Evolutionary conservation across 1,140 invertebrate genomes (phyloP).

Genomic region (Thereuonema tuberculata): DNA sequence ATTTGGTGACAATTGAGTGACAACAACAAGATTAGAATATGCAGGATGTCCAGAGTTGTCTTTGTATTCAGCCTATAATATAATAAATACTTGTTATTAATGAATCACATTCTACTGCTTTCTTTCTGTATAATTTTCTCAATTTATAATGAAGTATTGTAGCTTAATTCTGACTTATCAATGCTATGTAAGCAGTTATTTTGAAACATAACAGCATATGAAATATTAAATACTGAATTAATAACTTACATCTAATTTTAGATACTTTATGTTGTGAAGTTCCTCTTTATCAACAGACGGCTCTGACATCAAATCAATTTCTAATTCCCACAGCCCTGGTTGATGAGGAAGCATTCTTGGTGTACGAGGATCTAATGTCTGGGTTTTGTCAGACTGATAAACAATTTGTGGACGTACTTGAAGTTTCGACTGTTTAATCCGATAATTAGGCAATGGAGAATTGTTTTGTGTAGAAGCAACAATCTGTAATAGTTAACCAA

Average conservation of each 20-base stretch:
- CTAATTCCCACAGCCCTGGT: conserved; percentile 56
- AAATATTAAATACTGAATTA: too few relatives aligned
- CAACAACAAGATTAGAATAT: conserved; percentile 41
- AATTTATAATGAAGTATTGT: not conserved
- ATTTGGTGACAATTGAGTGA: conserved; percentile 65
- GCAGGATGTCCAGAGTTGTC: conserved; percentile 39
- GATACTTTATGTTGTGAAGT: conserved; percentile 16
- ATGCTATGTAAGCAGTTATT: too few relatives aligned
- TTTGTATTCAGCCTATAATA: conserved; percentile 42
- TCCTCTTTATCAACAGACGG: conserved; percentile 1
- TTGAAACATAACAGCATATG: too few relatives aligned
- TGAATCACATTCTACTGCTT: not conserved
- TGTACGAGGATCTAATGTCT: conserved; percentile 39
- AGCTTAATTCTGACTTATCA: not conserved
- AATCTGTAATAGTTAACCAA: conserved; percentile 36
- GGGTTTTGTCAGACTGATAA: conserved; percentile 36
- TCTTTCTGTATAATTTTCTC: not conserved
- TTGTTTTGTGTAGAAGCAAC: conserved; percentile 63
- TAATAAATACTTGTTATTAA: not conserved
- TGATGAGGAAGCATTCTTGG: conserved; percentile 42
- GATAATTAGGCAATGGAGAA: conserved; percentile 44
- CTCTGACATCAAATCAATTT: conserved; percentile 47
- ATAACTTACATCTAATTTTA: conserved; percentile 16
- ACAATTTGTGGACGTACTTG: conserved; percentile 25
- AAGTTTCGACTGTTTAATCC: conserved; percentile 40